Conservation (phyloP, 2,888 invertebrate species). For the Platycheirus rosarum region DNA sequence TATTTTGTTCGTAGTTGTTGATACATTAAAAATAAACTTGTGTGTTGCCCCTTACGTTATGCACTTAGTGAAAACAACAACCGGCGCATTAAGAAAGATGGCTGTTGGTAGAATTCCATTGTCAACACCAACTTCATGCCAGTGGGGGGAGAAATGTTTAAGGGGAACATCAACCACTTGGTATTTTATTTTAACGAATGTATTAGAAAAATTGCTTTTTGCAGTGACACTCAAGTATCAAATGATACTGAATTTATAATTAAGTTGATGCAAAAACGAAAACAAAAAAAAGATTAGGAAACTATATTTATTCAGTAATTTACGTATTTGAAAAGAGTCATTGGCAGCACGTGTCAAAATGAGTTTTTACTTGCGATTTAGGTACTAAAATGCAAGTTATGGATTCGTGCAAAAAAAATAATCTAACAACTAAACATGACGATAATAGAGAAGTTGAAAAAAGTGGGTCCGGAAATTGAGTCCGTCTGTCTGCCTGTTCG, state of each 20-base stretch:
- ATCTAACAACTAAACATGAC: no score
- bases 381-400: no score
- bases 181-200: conserved; percentile 50
- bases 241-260: conserved; percentile 44
- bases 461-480: no score
- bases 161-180: conserved; percentile 38
- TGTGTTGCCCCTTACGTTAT: conserved; percentile 29
- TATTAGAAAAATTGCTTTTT: conserved; percentile 47
- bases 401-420: no score
- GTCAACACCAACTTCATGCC: conserved; percentile 29
- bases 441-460: no score
- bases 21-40: conserved; percentile 61
- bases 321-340: conserved; percentile 37
- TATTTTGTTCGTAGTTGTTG: neutral
- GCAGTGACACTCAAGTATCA: conserved; percentile 31
- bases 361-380: no score
- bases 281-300: no score
- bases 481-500: no score
- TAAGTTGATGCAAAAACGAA: neutral
- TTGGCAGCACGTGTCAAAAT: conserved; percentile 44
- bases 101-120: conserved; percentile 38
- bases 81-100: conserved; percentile 1
- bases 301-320: no score
- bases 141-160: neutral
- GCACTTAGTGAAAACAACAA: conserved; percentile 36